A percentile compares a stretch with the other conserved stretches of the same genome.
Evolutionary conservation across 2,888 invertebrate genomes (phyloP).

Genomic region (Corythucha ciliata): DNA sequence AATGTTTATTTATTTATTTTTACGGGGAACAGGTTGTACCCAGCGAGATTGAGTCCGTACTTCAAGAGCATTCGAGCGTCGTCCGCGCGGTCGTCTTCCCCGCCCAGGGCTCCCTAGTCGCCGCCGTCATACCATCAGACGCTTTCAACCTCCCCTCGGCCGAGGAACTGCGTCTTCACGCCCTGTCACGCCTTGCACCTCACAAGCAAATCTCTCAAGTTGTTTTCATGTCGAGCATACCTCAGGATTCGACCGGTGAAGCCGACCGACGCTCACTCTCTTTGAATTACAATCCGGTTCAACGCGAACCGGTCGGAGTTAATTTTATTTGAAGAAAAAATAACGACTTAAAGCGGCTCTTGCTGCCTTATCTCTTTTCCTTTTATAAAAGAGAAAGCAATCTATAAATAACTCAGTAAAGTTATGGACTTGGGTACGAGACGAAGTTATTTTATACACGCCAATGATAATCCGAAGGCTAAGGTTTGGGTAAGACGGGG

Average conservation of each 20-base stretch:
- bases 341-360: too few species aligned
- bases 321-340: conserved; percentile 16
- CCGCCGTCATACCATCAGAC: conserved; percentile 61
- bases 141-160: conserved; percentile 47
- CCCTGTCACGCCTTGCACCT: conserved; percentile 48
- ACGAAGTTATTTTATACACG: too few species aligned
- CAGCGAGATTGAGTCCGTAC: conserved; percentile 48
- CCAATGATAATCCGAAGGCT: too few species aligned
- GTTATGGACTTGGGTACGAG: too few species aligned
- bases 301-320: conserved; percentile 16
- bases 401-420: too few species aligned
- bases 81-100: conserved; percentile 72
- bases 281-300: conserved; percentile 14
- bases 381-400: too few species aligned
- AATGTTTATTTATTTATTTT: too few species aligned
- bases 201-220: conserved; percentile 51
- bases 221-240: conserved; percentile 23
- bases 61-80: conserved; percentile 66
- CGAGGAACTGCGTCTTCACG: conserved; percentile 46
- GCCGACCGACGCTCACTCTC: conserved; percentile 20
- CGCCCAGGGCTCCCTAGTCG: conserved; percentile 59
- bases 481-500: too few species aligned
- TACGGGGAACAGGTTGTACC: too few species aligned
- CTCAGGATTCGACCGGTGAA: conserved; percentile 21
- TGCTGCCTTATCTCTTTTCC: too few species aligned